A percentile compares a stretch with the other conserved stretches of the same genome.
Conservation (phyloP, 1,140 invertebrate species). For the Chironomus striatipennis region DNA sequence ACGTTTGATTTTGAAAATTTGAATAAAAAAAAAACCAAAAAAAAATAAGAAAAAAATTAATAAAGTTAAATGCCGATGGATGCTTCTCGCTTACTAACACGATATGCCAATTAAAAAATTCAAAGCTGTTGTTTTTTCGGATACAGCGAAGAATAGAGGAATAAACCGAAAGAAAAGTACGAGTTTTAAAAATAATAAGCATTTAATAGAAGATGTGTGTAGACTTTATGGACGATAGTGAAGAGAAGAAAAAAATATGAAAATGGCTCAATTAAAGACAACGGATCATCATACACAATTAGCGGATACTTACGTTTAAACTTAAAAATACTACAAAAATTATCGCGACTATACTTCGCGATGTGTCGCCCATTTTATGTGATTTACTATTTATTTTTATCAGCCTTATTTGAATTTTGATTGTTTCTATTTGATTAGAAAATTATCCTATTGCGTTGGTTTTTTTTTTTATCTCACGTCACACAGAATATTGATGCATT, state of each 20-base stretch:
- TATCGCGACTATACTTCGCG: neutral
- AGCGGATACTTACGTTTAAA: constrained; percentile 18
- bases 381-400: neutral
- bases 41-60: neutral
- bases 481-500: neutral
- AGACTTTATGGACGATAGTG: neutral
- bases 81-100: neutral
- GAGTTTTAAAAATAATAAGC: neutral
- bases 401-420: neutral
- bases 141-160: neutral
- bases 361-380: constrained; percentile 17
- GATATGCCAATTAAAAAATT: neutral
- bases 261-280: neutral
- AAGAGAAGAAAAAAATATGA: neutral
- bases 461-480: neutral
- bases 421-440: neutral
- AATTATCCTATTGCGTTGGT: neutral
- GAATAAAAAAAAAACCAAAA: neutral
- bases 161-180: neutral
- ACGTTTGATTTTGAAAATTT: neutral
- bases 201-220: neutral
- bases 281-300: neutral
- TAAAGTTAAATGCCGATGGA: neutral
- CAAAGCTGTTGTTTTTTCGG: neutral
- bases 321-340: constrained; percentile 17